These are phyloP conservation scores for Vicugna pacos DNA, from an alignment of 2,113 vertebrate genomes.

Conservation along the genomic window DNA sequence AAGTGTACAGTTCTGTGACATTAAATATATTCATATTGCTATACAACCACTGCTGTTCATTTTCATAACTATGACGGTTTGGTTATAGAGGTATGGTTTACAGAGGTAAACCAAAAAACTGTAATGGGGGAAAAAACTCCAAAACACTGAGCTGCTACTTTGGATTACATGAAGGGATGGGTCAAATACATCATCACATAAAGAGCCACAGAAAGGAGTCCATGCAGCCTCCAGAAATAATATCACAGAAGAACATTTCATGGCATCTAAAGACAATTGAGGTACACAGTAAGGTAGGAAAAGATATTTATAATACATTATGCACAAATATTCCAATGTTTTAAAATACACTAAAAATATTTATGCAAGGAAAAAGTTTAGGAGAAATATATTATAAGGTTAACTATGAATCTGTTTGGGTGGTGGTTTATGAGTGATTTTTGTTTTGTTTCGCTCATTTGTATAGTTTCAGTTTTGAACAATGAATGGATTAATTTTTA, in stretches of 20 bases:
- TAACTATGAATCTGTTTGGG: background rate
- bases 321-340: background rate
- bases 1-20: background rate
- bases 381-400: background rate
- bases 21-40: background rate
- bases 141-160: background rate
- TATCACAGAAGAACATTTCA: background rate
- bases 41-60: background rate
- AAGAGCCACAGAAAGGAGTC: background rate
- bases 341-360: conserved; percentile 11
- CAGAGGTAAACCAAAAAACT: background rate
- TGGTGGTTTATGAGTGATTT: background rate
- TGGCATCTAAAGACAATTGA: background rate
- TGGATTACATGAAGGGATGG: background rate
- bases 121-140: background rate
- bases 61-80: background rate
- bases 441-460: conserved; percentile 52
- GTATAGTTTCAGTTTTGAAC: conserved; percentile 38
- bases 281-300: background rate
- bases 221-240: background rate
- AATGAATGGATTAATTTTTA: conserved; percentile 20
- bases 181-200: background rate
- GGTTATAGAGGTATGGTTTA: background rate
- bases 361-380: background rate
- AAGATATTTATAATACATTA: background rate